phyloP scores from a whole-genome alignment of 2,797 vertebrate species.

The Anomalospiza imberbis region DNA sequence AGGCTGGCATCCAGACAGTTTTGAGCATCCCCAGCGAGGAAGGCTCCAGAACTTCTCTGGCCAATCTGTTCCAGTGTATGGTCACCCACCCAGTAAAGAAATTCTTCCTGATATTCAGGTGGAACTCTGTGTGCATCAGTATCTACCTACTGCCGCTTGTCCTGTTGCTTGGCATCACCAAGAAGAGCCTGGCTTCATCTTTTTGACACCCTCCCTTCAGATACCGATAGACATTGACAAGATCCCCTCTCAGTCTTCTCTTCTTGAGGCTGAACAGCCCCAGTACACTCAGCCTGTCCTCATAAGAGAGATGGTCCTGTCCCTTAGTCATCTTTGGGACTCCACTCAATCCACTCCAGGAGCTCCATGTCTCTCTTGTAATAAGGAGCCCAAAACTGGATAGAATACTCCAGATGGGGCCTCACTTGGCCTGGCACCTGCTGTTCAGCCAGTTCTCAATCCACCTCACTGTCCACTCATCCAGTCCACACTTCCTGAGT shows the following conservation, averaged over 20 bases:
- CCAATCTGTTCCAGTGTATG: not conserved
- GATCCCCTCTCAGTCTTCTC: not conserved
- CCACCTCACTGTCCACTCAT: too few species aligned
- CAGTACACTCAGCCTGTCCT: not conserved
- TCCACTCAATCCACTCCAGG: rapidly evolving
- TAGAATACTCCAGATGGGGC: not conserved
- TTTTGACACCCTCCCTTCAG: not conserved
- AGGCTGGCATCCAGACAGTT: not conserved
- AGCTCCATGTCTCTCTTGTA: not conserved
- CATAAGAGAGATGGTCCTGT: not conserved
- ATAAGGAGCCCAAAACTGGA: not conserved
- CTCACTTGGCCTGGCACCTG: not conserved
- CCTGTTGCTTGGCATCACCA: not conserved
- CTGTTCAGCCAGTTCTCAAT: not conserved
- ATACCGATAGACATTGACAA: not conserved
- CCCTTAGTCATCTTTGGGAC: too few species aligned
- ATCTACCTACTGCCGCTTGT: not conserved
- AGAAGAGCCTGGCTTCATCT: not conserved
- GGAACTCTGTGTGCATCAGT: not conserved
- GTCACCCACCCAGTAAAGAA: not conserved
- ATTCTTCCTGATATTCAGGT: not conserved
- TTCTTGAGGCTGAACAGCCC: not conserved
- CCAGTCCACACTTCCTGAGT: not conserved
- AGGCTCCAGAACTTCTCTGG: not conserved
- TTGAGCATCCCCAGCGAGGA: rapidly evolving